phyloP scores from a whole-genome alignment of 2,113 vertebrate genomes.

The Chloropsis hardwickii region DNA sequence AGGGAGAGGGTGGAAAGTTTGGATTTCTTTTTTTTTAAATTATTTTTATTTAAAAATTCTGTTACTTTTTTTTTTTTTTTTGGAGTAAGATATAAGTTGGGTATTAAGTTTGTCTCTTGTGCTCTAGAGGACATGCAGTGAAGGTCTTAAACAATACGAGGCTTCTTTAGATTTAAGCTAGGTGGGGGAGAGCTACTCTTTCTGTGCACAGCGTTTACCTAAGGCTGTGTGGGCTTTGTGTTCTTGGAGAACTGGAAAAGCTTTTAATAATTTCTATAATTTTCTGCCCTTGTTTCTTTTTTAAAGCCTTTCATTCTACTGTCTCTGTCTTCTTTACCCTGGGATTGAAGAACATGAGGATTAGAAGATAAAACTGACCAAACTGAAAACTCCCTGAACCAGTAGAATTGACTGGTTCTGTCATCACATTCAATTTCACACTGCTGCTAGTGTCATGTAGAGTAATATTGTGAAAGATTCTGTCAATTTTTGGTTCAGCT shows the following conservation, averaged over 20 bases:
- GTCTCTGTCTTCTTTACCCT: background rate
- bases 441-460: background rate
- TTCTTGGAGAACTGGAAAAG: background rate
- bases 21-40: background rate
- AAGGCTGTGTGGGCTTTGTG: accelerated
- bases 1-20: accelerated
- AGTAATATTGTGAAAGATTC: slow-evolving; percentile 30
- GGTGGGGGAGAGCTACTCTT: background rate
- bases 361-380: slow-evolving; percentile 11
- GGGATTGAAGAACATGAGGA: background rate
- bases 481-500: slow-evolving; percentile 39
- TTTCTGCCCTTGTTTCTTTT: background rate
- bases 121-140: background rate
- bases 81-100: background rate
- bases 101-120: background rate
- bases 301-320: background rate
- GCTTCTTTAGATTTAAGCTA: background rate
- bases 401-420: slow-evolving; percentile 12
- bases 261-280: background rate
- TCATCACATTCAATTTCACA: slow-evolving; percentile 50
- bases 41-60: accelerated
- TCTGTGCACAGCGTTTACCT: background rate
- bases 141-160: accelerated
- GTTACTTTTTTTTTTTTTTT: background rate
- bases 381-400: slow-evolving; percentile 15